Evolutionary conservation across 2,113 vertebrate species (phyloP).

Genomic region (Origma solitaria): DNA sequence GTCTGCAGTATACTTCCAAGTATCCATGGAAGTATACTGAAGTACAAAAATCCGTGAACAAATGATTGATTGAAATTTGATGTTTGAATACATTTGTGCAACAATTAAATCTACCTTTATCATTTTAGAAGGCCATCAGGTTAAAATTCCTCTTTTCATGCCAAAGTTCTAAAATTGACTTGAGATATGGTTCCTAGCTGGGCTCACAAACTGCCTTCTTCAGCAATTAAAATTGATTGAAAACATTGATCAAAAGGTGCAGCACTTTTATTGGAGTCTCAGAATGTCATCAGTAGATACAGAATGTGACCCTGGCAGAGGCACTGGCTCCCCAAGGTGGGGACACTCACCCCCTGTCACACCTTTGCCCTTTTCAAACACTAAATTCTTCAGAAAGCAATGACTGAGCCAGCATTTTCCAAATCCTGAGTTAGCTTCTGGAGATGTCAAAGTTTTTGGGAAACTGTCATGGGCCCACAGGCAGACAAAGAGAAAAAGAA

Average conservation of each 20-base stretch:
- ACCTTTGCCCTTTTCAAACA: not conserved
- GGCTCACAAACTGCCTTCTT: not conserved
- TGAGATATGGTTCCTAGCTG: not conserved
- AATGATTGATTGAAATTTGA: not conserved
- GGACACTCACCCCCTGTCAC: not conserved
- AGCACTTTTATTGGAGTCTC: not conserved
- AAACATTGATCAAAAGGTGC: not conserved
- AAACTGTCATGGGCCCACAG: not conserved
- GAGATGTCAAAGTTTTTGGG: not conserved
- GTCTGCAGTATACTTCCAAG: not conserved
- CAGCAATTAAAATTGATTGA: slow-evolving; percentile 11
- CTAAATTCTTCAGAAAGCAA: not conserved
- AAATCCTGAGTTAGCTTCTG: not conserved
- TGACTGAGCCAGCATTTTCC: not conserved
- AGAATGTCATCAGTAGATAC: not conserved
- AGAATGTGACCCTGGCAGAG: not conserved
- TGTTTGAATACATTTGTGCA: not conserved
- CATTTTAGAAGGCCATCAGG: not conserved
- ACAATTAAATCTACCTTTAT: not conserved
- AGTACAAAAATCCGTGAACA: not conserved
- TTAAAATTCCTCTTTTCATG: not conserved
- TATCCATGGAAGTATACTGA: not conserved
- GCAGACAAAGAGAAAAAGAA: not conserved
- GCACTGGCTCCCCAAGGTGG: not conserved
- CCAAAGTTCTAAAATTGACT: not conserved